Evolutionary conservation across 2,113 vertebrate species (phyloP), one percentile per base, ranked within the genome.

Genomic region (Tretioscincus oriximinensis): DNA sequence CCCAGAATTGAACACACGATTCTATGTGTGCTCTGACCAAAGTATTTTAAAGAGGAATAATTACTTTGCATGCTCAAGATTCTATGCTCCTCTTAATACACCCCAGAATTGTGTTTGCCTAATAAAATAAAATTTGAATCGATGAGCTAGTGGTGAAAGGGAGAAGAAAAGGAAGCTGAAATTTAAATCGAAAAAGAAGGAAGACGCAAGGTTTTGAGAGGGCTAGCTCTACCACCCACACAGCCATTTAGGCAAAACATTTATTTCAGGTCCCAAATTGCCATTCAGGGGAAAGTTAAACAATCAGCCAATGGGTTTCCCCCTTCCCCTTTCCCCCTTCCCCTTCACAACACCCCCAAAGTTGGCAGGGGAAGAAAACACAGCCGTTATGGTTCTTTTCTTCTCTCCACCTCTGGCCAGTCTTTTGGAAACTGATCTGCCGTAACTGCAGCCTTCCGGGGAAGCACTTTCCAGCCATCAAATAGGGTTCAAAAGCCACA

Each of bases 401-500:
- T 92, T 78, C 90, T 80, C 76, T 79, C 88, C 70, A 77, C 80
- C 73, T 87, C 47, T 80, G 67, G 51, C 86, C 78, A 31, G 45
- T 49, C 85, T 78, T 92, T 82, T 93, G 81, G 88, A 91, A 92
- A 93, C 91, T 1, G 5, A 90, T 92, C 86, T 91, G 88, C 86
- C 92, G 84, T 73, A 79, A 31, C 41, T 87, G 31, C 70, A 75
- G 88, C 74, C 92, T 84, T 93, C 93, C 83, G 2, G 1, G 89
- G 64, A 61, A 86, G 35, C 75, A 71, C 72, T 90, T 90, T 85
- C 82, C 81, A 89, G 86, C 87, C 86, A 80, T 81, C 85, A 91
- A 92, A 91, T 80, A 63, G 88, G 88, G 90, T 93, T 93, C 90
- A 94, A 90, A 93, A 92, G 92, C 81, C 93, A 93, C 88, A 89